Evolutionary conservation across 2,113 vertebrate genomes (phyloP).

Genomic region (Eulemur macaco): DNA sequence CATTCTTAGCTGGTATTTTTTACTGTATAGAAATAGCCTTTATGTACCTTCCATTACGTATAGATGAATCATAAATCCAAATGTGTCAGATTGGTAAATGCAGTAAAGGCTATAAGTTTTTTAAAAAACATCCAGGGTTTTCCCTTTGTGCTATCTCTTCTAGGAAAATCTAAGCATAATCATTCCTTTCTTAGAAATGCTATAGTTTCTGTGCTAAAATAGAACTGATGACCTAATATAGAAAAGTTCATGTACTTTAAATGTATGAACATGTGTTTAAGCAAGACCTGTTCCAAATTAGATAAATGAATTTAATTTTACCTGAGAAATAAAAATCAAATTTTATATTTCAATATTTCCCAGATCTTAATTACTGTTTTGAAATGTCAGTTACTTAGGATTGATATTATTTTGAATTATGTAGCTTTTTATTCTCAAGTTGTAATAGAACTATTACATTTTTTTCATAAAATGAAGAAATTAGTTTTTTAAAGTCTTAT

Average conservation of each 20-base stretch:
- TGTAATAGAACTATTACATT: not conserved
- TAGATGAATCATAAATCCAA: conserved; percentile 46
- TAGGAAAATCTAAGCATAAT: not conserved
- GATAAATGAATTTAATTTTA: not conserved
- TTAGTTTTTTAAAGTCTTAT: not conserved
- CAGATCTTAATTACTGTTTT: not conserved
- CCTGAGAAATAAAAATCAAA: not conserved
- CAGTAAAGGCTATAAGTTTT: not conserved
- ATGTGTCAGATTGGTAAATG: conserved; percentile 20
- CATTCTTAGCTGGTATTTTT: conserved; percentile 34
- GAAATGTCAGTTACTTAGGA: not conserved
- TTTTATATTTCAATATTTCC: not conserved
- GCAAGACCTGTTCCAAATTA: not conserved
- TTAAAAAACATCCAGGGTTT: not conserved
- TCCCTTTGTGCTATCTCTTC: not conserved
- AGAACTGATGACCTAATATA: not conserved
- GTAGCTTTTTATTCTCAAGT: not conserved
- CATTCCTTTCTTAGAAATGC: not conserved
- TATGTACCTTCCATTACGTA: conserved; percentile 45
- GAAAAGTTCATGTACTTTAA: not conserved
- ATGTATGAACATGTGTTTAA: not conserved
- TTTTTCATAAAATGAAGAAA: not conserved
- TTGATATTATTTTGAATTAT: not conserved
- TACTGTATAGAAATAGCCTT: conserved; percentile 47
- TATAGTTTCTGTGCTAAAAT: not conserved